Base-by-base conservation (phyloP, 1,140 invertebrate species). In the Lasioglossum baleicum region DNA sequence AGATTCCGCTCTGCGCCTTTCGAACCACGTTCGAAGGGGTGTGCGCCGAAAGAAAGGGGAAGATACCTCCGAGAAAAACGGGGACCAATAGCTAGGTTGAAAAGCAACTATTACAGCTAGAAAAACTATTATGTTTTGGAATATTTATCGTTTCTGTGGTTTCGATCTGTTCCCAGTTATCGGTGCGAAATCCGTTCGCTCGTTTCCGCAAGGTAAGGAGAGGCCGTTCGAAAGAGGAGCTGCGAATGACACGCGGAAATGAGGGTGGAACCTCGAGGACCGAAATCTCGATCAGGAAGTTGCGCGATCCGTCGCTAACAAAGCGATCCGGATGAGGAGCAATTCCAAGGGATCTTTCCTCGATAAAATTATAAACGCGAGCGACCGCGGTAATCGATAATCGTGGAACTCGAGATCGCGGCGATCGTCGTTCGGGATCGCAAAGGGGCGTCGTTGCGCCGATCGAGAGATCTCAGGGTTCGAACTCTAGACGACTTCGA, bases 161-260 rank as follows among this genome's bases (percentile, higher is more conserved):
- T 26, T 26, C 26, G 26, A 26, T 26, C n/a, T n/a, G n/a, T n/a
- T n/a, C 1, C 26, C 26, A 26, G 26, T 26, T 26, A 26, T 26
- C 35, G 35, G 35, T 35, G 35, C 35, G 35, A 35, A 35, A 35
- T 35, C 35, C 35, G 35, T 35, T 35, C 35, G 35, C 35, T 35
- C 35, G 35, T 35, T 5, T 35, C 35, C 35, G 35, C 5, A 35
- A 35, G 35, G 35, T 3, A 35, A 35, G 35, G 35, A 35, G 42
- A 44, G 0, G 8, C 42, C 42, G 42, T 26, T 13, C 15, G 48
- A 70, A 31, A 20, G 7, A 26, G 66, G 22, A 58, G 13, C 83
- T 90, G 87, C 64, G 64, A 42, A n/a, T 89, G 90, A 91, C 90
- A 90, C 88, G 82, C 89, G 90, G 88, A 91, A 91, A 91, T 90